Evolutionary conservation across 2,113 vertebrate genomes (phyloP), one percentile per base, ranked within the genome.

Genomic region (Coreoperca whiteheadi): DNA sequence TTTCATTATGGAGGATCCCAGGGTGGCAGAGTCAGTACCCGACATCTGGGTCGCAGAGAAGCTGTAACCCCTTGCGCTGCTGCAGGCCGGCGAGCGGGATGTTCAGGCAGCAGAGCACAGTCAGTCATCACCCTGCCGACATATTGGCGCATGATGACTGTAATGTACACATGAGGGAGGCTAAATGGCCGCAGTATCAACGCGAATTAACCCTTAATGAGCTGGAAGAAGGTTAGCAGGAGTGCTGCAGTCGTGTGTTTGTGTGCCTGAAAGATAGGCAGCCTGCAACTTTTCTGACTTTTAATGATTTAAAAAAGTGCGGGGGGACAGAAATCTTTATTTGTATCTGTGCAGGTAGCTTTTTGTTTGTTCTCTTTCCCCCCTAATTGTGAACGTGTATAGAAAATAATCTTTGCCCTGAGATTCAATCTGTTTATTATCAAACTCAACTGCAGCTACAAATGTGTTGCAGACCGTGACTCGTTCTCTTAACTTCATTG

Each of bases 1-100:
- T 53, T 77, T 86, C 61, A 84, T 88, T 74, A 74, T 1, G 21
- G 56, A 71, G 54, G 69, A 54, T 90, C 88, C 80, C 77, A 12
- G 53, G 23, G 46, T 39, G 76, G 20, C 82, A 16, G 56, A 69
- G 48, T 61, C 20, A 6, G 32, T 32, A 61, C 6, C 59, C 77
- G 69, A 77, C 81, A 81, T 84, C 34, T 83, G 70, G 83, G 83
- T 83, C 82, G 67, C 7, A 0, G 14, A 65, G 51, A 50, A 41
- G 64, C 1, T 37, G 37, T 57, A 11, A 65, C 48, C 53, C 79
- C 21, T 1, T 4, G 2, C 51, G 12, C 32, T 25, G 64, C 80
- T 46, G 80, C 54, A 20, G 64, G 32, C 41, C 66, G 18, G 51
- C 0, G 30, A 54, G 56, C 66, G 5, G 15, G 66, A 51, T 41